Evolutionary conservation across 2,797 vertebrate genomes (phyloP).

Genomic region (Gallinago stenura): DNA sequence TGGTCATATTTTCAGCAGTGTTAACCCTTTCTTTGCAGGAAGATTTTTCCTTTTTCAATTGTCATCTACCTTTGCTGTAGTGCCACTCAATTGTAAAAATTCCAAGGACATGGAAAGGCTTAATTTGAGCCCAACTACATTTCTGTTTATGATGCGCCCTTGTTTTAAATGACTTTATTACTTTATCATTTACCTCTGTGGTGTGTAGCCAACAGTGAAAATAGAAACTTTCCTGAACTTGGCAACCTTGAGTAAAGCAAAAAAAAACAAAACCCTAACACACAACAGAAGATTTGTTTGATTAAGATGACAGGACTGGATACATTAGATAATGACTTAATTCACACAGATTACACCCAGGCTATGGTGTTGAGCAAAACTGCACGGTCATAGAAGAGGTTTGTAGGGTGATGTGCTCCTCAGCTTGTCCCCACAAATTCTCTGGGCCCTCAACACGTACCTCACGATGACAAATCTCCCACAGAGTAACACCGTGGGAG

Average conservation of each 20-base stretch:
- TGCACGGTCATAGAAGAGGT: rapidly evolving
- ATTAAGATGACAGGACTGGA: neutral
- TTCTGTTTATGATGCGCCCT: neutral
- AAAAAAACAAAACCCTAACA: neutral
- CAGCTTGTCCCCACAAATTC: neutral
- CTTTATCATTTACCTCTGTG: neutral
- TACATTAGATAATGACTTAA: neutral
- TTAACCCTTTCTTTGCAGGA: neutral
- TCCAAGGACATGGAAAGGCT: neutral
- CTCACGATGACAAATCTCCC: neutral
- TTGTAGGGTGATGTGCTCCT: rapidly evolving
- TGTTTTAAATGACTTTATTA: neutral
- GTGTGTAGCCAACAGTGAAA: neutral
- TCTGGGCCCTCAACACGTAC: rapidly evolving
- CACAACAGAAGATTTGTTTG: neutral
- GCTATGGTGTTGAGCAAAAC: neutral
- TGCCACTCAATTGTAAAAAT: neutral
- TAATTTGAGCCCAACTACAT: neutral
- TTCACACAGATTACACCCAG: neutral
- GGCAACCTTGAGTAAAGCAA: neutral
- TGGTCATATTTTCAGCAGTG: neutral
- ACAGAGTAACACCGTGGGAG: rapidly evolving
- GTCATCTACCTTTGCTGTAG: neutral
- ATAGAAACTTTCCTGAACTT: neutral
- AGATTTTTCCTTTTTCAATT: neutral